A percentile compares a stretch with the other conserved stretches of the same genome.
Conservation (phyloP, 2,888 invertebrate species). For the Caenorhabditis sulstoni region DNA sequence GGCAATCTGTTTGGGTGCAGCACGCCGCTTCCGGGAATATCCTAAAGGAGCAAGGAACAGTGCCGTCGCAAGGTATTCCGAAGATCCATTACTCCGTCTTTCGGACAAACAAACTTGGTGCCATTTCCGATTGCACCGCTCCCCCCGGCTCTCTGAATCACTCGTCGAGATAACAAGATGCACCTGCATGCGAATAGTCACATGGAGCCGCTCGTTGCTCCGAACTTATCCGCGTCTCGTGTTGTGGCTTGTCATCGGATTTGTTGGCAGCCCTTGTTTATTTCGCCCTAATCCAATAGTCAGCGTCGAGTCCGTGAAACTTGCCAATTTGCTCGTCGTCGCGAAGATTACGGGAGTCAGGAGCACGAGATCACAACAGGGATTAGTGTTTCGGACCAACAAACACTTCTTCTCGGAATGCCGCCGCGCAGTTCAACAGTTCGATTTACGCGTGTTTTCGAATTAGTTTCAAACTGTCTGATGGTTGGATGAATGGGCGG, state of each 20-base stretch:
- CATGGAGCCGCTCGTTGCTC: conserved; percentile 20
- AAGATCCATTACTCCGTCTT: not conserved
- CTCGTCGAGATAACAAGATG: conserved; percentile 12
- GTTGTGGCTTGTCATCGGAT: conserved; percentile 40
- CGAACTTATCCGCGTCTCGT: conserved; percentile 28
- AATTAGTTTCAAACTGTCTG: not conserved
- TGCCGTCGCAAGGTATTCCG: not conserved
- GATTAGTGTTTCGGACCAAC: conserved; percentile 37
- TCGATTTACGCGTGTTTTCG: too few relatives aligned
- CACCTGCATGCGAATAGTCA: conserved; percentile 17
- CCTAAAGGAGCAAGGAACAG: too few relatives aligned
- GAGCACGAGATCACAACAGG: conserved; percentile 10
- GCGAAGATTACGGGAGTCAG: conserved; percentile 29
- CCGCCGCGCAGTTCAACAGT: too few relatives aligned
- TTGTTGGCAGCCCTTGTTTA: conserved; percentile 36
- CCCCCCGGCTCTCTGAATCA: not conserved
- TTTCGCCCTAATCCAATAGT: conserved; percentile 30
- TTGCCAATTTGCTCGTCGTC: conserved; percentile 35
- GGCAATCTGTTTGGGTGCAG: not conserved
- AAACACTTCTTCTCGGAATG: too few relatives aligned
- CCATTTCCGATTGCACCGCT: not conserved
- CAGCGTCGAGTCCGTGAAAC: conserved; percentile 19
- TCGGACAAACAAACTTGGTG: too few relatives aligned
- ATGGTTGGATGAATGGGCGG: too few relatives aligned
- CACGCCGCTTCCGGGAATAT: too few relatives aligned